Evolutionary conservation across 1,140 invertebrate species (phyloP).

Genomic region (Chlorops oryzae): DNA sequence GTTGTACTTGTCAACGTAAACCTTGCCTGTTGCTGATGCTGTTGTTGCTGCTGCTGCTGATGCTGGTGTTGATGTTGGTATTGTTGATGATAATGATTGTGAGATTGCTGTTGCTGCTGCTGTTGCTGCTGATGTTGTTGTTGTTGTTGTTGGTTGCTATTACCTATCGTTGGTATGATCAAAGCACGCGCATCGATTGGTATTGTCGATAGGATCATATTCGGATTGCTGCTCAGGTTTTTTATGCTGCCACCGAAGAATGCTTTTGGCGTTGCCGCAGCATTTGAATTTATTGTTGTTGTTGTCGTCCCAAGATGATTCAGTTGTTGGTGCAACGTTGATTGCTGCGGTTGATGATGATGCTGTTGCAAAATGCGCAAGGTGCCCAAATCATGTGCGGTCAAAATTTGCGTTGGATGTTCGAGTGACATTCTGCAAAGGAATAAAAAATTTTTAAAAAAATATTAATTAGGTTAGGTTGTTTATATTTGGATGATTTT

Average conservation of each 20-base stretch:
- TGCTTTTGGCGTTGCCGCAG: not conserved
- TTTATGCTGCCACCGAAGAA: not conserved
- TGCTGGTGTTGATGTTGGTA: conserved; percentile 4
- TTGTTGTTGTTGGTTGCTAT: conserved; percentile 15
- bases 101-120: not conserved
- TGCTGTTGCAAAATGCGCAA: conserved; percentile 22
- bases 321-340: not conserved
- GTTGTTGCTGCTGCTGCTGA: conserved; percentile 13
- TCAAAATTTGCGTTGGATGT: conserved; percentile 41
- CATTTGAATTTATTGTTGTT: conserved; percentile 22
- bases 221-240: not conserved
- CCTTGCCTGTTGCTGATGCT: conserved; percentile 15
- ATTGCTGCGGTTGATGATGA: too few relatives aligned
- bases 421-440: conserved; percentile 44
- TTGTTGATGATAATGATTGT: too few relatives aligned
- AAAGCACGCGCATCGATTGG: conserved; percentile 13
- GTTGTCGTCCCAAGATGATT: conserved; percentile 3
- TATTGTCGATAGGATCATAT: conserved; percentile 18
- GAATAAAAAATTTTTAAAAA: too few relatives aligned
- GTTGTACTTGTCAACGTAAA: conserved; percentile 16
- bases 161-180: conserved; percentile 19
- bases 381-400: conserved; percentile 34
- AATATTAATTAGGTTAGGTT: too few relatives aligned
- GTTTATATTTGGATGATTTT: too few relatives aligned
- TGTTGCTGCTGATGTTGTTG: conserved; percentile 11